A percentile compares a stretch with the other conserved stretches of the same genome.
Evolutionary conservation across 1,140 invertebrate species (phyloP).

Genomic region (Neodiprion lecontei): DNA sequence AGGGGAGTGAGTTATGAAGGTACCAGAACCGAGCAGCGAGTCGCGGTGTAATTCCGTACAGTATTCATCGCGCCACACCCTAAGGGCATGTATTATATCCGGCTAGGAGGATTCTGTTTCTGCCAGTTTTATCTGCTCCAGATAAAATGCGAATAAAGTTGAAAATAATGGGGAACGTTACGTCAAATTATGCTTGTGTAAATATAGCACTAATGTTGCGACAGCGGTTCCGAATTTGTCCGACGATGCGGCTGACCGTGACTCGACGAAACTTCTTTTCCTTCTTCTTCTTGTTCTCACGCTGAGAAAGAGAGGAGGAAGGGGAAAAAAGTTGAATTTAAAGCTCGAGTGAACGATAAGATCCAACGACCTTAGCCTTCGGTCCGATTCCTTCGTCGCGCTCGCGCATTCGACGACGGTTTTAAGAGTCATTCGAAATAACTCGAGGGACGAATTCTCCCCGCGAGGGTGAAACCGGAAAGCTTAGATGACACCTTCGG

Average conservation of each 20-base stretch:
- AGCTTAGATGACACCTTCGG: constrained; percentile 1
- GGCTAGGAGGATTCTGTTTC: not conserved
- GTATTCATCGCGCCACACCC: not conserved
- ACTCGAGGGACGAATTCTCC: too few species aligned
- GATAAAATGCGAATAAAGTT: constrained; percentile 26
- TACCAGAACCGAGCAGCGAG: not conserved
- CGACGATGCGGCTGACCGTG: constrained; percentile 18
- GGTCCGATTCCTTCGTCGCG: not conserved
- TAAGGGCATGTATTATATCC: not conserved
- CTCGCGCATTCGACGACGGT: not conserved
- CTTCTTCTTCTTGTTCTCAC: too few species aligned
- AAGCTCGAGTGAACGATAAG: not conserved
- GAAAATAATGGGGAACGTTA: constrained; percentile 36
- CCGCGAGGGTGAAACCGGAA: not conserved
- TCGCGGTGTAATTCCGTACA: not conserved
- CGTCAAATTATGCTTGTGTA: constrained; percentile 46
- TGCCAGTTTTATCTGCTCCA: constrained; percentile 21
- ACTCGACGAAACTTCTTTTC: too few species aligned
- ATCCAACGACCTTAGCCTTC: not conserved
- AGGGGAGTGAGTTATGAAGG: not conserved
- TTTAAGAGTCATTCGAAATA: too few species aligned
- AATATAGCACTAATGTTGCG: constrained; percentile 31
- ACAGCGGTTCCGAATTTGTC: constrained; percentile 26
- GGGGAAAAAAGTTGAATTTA: too few species aligned
- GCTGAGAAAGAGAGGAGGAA: too few species aligned